Base-by-base conservation (phyloP, 1,140 invertebrate species). In the Halictus rubicundus region DNA sequence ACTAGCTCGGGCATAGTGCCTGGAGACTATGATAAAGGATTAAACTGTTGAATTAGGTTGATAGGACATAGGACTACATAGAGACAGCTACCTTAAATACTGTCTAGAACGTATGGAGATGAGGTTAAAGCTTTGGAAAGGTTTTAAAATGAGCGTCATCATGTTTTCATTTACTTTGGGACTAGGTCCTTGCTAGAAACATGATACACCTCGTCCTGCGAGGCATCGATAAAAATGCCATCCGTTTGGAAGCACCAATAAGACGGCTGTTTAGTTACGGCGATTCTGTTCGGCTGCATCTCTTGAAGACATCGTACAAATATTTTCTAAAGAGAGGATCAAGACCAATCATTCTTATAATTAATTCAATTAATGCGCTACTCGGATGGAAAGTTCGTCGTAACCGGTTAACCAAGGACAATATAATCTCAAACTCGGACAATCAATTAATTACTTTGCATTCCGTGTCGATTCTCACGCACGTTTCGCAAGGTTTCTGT, bases 211-310 rank as follows among this genome's bases (percentile, higher is more conserved):
- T 83, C 83, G 25, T 88, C 85, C 23, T 88, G 87, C 0, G 78
- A 79, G 19, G 71, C 42, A 16, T 88, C 68, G 10, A 70, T 60
- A 49, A 88, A 88, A 16, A 83, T 81, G 1, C 52, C 74, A 23
- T 87, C 64, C 0, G 81, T 64, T 39, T n/a, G 59, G n/a, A 88
- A 88, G 2, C 71, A 37, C 87, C 87, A 87, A 37, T 87, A 88
- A 27, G 65, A 61, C 1, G 70, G 70, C 16, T 71, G 46, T 14
- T 65, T 74, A 0, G 42, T 52, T 2, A 27, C 12, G 8, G 39
- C 27, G 19, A 59, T 32, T 60, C 66, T 68, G 8, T 83, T 60
- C 46, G 65, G 49, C 60, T 73, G 74, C 27, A 81, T 42, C 37
- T 87, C 80, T 79, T 85, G 85, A 42, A 80, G 63, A 32, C 83